Evolutionary conservation across 2,113 vertebrate genomes (phyloP).

Genomic region (Prionailurus bengalensis): DNA sequence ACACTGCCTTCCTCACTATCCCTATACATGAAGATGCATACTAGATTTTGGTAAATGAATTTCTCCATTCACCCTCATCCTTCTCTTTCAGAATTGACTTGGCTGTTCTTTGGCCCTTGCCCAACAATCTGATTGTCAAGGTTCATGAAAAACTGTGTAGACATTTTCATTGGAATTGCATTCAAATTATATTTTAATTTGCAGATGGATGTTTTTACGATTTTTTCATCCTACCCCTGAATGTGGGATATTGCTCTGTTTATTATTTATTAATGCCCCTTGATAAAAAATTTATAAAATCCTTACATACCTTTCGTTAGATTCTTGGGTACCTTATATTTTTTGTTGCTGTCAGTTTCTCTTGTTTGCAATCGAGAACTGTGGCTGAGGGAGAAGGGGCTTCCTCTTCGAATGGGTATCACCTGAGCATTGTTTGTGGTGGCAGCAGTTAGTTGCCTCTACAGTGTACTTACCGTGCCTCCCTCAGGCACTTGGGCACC

Average conservation of each 20-base stretch:
- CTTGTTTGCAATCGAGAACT: background rate
- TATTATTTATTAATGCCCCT: background rate
- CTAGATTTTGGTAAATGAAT: background rate
- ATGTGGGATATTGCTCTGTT: background rate
- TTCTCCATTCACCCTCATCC: background rate
- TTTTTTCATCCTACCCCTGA: background rate
- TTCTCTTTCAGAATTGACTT: conserved; percentile 3
- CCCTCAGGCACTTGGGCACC: background rate
- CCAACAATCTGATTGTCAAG: conserved; percentile 1
- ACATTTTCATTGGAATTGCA: background rate
- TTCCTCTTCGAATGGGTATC: background rate
- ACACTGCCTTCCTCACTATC: background rate
- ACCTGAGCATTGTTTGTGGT: background rate
- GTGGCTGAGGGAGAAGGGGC: background rate
- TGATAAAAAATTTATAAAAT: conserved; percentile 26
- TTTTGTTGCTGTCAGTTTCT: conserved; percentile 34
- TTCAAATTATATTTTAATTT: conserved; percentile 63
- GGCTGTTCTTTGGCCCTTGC: background rate
- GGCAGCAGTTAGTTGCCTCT: background rate
- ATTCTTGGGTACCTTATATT: background rate
- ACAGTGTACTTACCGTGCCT: background rate
- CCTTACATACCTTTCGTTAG: conserved; percentile 4
- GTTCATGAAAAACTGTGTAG: background rate
- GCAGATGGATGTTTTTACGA: background rate
- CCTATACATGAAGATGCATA: background rate